These are phyloP conservation scores for Heliconius erato DNA, from an alignment of 2,888 invertebrate genomes.

Conservation along the genomic window DNA sequence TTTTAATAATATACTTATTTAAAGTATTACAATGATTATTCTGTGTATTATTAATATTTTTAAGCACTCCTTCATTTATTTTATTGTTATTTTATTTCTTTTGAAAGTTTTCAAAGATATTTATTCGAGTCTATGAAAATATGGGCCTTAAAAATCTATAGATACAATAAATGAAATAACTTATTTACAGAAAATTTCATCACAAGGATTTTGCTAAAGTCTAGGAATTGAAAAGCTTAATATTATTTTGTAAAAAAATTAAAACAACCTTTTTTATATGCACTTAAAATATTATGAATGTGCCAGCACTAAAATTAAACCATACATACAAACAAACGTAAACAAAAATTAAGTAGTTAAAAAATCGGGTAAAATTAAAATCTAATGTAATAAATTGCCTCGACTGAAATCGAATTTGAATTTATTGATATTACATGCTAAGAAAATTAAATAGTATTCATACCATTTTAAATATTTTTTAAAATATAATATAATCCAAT, in stretches of 20 bases:
- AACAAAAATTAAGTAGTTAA: slow-evolving; percentile 32
- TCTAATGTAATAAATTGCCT: slow-evolving; percentile 11
- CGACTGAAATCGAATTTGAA: neutral
- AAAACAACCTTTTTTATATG: slow-evolving; percentile 43
- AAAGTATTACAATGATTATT: neutral
- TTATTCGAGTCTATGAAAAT: neutral
- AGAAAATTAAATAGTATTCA: slow-evolving; percentile 1
- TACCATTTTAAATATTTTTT: neutral
- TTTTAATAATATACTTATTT: neutral
- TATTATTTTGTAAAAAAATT: slow-evolving; percentile 41
- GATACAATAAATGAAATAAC: slow-evolving; percentile 47
- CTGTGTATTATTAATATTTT: neutral
- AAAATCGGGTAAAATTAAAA: slow-evolving; percentile 22
- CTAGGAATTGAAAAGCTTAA: slow-evolving; percentile 38
- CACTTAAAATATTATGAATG: slow-evolving; percentile 42
- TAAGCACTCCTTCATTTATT: neutral
- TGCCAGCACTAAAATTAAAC: slow-evolving; percentile 47
- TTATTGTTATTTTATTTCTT: neutral
- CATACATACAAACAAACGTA: slow-evolving; percentile 45
- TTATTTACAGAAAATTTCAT: slow-evolving; percentile 62
- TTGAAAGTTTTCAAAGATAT: neutral
- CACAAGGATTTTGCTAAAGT: slow-evolving; percentile 54
- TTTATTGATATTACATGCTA: neutral
- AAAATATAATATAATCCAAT: slow-evolving; percentile 11
- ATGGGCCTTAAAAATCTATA: slow-evolving; percentile 6